Percentiles rank a stretch among this genome's conserved stretches.
Conservation (phyloP, 2,888 invertebrate genomes). For the Agrotis puta region DNA sequence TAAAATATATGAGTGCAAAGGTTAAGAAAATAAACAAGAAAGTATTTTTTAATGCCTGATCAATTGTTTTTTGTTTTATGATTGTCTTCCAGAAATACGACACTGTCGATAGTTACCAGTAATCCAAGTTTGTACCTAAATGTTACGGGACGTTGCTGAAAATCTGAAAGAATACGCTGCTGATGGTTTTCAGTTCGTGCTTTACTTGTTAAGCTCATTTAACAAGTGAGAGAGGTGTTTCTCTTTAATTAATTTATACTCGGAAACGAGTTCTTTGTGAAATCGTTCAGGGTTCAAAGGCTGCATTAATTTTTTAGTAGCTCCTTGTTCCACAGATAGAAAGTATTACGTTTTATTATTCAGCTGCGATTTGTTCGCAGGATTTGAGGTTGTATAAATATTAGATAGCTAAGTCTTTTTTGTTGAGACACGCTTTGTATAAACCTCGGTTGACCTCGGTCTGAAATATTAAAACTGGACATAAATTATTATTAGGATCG, state of each 20-base stretch:
- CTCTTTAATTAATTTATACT: not conserved
- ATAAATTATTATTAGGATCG: too few species aligned
- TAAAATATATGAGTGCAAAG: too few species aligned
- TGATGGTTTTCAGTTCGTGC: not conserved
- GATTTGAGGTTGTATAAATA: slow-evolving; percentile 7
- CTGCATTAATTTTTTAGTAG: not conserved
- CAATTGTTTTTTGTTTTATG: too few species aligned
- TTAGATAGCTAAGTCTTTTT: not conserved
- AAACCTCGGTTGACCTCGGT: too few species aligned
- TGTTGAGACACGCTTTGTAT: not conserved
- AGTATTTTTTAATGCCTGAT: too few species aligned
- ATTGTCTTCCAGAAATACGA: slow-evolving; percentile 30
- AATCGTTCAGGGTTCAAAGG: not conserved
- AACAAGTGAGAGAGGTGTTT: not conserved
- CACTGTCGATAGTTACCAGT: slow-evolving; percentile 14
- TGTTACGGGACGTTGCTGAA: not conserved
- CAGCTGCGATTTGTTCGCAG: slow-evolving; percentile 6
- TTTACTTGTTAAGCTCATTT: too few species aligned
- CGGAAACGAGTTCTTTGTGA: not conserved
- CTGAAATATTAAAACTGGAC: not conserved
- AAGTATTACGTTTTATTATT: slow-evolving; percentile 3
- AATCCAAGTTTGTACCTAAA: not conserved
- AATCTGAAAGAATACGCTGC: not conserved
- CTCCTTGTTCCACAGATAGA: not conserved
- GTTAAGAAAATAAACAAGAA: not conserved